A percentile compares a stretch with the other conserved stretches of the same genome.
Evolutionary conservation across 23 tunicate species (phyloP).

Genomic region (Phallusia fumigata): DNA sequence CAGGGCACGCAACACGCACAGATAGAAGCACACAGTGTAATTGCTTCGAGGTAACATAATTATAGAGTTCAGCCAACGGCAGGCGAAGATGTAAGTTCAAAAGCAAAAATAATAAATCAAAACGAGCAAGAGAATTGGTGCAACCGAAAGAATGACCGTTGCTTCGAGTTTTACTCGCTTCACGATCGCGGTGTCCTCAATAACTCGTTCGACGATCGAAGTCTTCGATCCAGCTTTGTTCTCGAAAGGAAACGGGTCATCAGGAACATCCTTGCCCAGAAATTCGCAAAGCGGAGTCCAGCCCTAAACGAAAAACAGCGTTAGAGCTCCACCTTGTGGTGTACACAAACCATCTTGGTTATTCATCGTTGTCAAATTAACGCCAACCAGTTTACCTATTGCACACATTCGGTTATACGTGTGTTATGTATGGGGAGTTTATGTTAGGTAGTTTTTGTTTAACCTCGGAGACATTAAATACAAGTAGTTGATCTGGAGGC

Average conservation of each 20-base stretch:
- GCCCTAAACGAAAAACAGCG: not conserved
- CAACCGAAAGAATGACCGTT: not conserved
- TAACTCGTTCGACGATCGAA: constrained; percentile 19
- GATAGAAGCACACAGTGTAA: not conserved
- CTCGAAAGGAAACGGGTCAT: constrained; percentile 25
- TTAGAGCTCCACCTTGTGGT: not conserved
- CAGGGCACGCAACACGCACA: too few relatives aligned
- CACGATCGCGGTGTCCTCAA: constrained; percentile 15
- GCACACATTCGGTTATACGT: too few relatives aligned
- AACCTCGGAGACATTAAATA: constrained; percentile 23
- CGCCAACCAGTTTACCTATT: too few relatives aligned
- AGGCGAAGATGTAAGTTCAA: not conserved
- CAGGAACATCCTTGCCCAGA: constrained; percentile 24
- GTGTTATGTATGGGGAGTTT: too few relatives aligned
- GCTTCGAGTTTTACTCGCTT: not conserved
- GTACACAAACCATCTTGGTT: not conserved
- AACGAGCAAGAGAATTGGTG: not conserved
- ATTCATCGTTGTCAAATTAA: too few relatives aligned
- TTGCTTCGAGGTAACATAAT: not conserved
- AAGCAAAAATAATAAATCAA: not conserved
- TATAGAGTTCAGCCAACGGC: too few relatives aligned
- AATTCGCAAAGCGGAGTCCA: constrained; percentile 24
- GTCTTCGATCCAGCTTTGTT: constrained; percentile 34
- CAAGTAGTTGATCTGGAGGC: constrained; percentile 18
- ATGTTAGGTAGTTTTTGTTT: too few relatives aligned